Conservation (phyloP, 1,140 invertebrate species). For the Paralvinella palmiformis region DNA sequence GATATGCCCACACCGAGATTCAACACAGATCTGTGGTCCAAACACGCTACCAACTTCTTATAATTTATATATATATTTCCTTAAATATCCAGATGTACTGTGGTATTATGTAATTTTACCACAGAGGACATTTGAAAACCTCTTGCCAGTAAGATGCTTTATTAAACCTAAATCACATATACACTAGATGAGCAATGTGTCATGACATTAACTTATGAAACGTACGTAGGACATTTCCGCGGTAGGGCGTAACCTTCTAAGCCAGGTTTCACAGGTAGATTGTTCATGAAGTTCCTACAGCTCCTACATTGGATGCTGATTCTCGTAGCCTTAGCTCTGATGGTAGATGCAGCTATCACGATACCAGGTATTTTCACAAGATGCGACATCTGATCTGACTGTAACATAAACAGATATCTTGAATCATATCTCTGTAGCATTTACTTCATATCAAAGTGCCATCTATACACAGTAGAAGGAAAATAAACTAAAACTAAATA, state of each 20-base stretch:
- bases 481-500: no score
- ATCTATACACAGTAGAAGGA: not conserved
- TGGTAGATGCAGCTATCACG: slow-evolving; percentile 85
- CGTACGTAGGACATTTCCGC: slow-evolving; percentile 86
- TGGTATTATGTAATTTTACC: no score
- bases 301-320: slow-evolving; percentile 94
- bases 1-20: no score
- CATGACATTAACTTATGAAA: slow-evolving; percentile 30
- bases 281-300: slow-evolving; percentile 82
- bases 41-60: no score
- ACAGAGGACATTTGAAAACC: no score
- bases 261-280: slow-evolving; percentile 87
- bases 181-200: no score
- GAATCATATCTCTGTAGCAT: not conserved
- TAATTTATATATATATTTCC: no score
- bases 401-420: no score
- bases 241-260: slow-evolving; percentile 96
- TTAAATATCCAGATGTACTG: no score
- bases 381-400: slow-evolving; percentile 88
- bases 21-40: no score
- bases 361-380: slow-evolving; percentile 95
- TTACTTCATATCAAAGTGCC: slow-evolving; percentile 3
- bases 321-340: slow-evolving; percentile 89
- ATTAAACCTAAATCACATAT: no score
- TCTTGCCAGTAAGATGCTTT: no score